Base-by-base conservation (phyloP, 1,140 invertebrate species). In the Pogonomyrmex barbatus region DNA sequence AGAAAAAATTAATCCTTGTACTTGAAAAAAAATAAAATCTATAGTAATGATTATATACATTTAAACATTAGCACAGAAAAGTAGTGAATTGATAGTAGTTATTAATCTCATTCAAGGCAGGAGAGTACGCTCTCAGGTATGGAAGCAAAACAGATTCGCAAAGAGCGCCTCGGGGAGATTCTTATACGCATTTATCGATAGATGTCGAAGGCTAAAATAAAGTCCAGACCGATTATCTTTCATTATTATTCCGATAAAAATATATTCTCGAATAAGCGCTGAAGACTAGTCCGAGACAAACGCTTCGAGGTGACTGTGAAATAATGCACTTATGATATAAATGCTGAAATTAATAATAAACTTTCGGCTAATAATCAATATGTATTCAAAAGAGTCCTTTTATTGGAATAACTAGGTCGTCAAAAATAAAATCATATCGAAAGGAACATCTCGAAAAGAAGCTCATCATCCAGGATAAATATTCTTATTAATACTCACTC, bases 181-280 rank as follows among this genome's bases (percentile, higher is more conserved):
- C 2, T 36, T 47, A 70, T 47, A 83, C 10, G 67, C 36, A 70
- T 17, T 75, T 75, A 73, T 60, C 68, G 42, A 73, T 45, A 24
- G n/a, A 75, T 50, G 47, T 75, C 56, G 30, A 50, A 75, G 42
- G 54, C 56, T 9, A 39, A 83, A 75, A 73, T 73, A 42, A 73
- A 83, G 56, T 60, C 79, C 24, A 56, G 39, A 33, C 78, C 50
- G 17, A 62, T 73, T 45, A 39, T 71, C 50, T 39, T 1, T 42
- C 42, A 24, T 36, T 47, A 39, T 58, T 17, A 79, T 58, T 58
- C 14, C 36, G n/a, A 73, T 60, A 73, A 82, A 47, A 73, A 73
- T 60, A 30, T 30, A 68, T 68, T 68, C 33, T 68, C 17, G 36
- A 78, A 78, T 52, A 62, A 39, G 4, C 17, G 17, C 5, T 50